Conservation (phyloP, 2,113 vertebrate species). For the Lophura nycthemera region DNA sequence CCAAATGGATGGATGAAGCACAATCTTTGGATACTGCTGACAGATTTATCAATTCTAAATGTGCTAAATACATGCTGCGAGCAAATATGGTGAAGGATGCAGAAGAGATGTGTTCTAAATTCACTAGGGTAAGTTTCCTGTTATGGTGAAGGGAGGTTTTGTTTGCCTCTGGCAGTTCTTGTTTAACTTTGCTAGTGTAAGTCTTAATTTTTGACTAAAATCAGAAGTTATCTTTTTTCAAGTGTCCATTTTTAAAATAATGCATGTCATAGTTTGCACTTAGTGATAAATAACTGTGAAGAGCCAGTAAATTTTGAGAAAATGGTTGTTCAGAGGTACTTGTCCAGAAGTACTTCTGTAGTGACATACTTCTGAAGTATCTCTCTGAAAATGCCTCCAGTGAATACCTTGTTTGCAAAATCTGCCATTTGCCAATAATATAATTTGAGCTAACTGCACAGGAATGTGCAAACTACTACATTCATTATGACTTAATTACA, state of each 20-base stretch:
- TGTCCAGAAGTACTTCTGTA: background rate
- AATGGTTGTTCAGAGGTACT: background rate
- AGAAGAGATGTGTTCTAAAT: conserved; percentile 85
- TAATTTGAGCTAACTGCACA: background rate
- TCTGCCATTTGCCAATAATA: background rate
- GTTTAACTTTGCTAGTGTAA: background rate
- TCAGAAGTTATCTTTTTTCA: background rate
- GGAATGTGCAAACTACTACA: background rate
- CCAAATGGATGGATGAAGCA: conserved; percentile 85
- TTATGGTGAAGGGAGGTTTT: background rate
- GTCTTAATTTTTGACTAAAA: background rate
- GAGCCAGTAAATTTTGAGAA: background rate
- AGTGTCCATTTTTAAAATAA: background rate
- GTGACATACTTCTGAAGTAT: background rate
- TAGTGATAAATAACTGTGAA: background rate
- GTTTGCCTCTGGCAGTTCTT: background rate
- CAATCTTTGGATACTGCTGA: conserved; percentile 84
- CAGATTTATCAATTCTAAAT: conserved; percentile 84
- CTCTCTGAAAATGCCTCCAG: background rate
- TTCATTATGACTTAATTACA: background rate
- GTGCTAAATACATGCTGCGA: conserved; percentile 83
- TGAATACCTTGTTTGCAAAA: background rate
- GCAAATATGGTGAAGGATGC: conserved; percentile 84
- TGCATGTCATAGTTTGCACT: background rate
- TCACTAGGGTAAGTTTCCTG: conserved; percentile 77